Evolutionary conservation across 2,113 vertebrate species (phyloP), one percentile per base, ranked within the genome.

Genomic region (Equus quagga): DNA sequence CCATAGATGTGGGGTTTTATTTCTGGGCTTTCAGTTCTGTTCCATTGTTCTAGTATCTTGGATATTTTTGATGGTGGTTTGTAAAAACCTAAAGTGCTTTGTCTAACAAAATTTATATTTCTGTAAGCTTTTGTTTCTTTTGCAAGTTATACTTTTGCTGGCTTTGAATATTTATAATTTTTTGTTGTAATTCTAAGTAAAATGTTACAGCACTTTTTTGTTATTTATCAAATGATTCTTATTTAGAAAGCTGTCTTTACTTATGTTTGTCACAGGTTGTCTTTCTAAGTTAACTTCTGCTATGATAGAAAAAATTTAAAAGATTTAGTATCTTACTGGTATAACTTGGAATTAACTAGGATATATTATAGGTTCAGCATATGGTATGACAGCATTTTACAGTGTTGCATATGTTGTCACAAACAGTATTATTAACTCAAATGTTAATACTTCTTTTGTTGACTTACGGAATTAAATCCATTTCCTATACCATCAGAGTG

Each of bases 111-210:
- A 58, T 97, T 46, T 91, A 73, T 95, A 11, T 81, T 88, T 93
- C 60, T 83, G 2, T 91, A 89, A 95, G 79, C 17, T 86, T 87
- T 86, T 93, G 31, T 89, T 89, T 86, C 18, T 97, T 3, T 96
- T 69, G 36, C 49, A 62, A 87, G 17, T 97, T 73, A 56, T 56
- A 46, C 36, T 91, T 96, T 94, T 96, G 19, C 36, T 94, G 13
- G 10, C 60, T 95, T 94, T 92, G 44, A 91, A 60, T 75, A 81
- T 62, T 97, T 75, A 62, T 92, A 75, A 49, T 89, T 95, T 81
- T 94, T 86, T 70, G 9, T 90, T 96, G 26, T 94, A 96, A 73
- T 96, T 97, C 24, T 33, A 93, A 90, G 44, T 60, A 96, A 96
- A 95, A 62, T 96, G n/a, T 92, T 94, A 76, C 1, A 91, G 6